phyloP scores from a whole-genome alignment of 2,888 invertebrate genomes.

The Myathropa florea region DNA sequence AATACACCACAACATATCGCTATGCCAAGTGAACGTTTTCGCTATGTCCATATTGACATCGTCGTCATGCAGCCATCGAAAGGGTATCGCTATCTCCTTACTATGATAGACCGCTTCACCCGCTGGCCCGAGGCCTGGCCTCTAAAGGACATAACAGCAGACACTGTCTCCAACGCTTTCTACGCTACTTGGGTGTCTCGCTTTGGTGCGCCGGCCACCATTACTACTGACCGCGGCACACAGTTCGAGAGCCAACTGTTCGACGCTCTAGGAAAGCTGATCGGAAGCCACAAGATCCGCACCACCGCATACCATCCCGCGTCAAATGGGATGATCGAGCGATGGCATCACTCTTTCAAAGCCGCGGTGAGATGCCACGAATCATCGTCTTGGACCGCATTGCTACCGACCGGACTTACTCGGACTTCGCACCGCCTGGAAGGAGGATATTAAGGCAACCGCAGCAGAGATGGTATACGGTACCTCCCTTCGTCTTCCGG shows the following conservation, averaged over 20 bases:
- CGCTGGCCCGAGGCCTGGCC: conserved; percentile 73
- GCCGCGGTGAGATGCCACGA: conserved; percentile 10
- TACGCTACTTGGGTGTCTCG: conserved; percentile 77
- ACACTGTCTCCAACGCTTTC: conserved; percentile 67
- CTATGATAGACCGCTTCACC: conserved; percentile 56
- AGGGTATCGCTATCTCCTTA: conserved; percentile 75
- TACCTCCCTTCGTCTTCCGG: conserved; percentile 73
- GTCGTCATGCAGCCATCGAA: conserved; percentile 46
- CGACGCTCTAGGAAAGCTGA: conserved; percentile 70
- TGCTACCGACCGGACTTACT: conserved; percentile 76
- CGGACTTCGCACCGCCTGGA: conserved; percentile 73
- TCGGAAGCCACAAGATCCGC: conserved; percentile 6
- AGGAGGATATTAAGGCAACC: conserved; percentile 39
- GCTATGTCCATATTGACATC: conserved; percentile 79
- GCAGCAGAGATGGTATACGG: conserved; percentile 76
- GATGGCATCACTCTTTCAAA: conserved; percentile 19
- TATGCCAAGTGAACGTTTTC: conserved; percentile 70
- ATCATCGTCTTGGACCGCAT: conserved; percentile 72
- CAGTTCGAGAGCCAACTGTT: conserved; percentile 76
- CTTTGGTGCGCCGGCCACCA: conserved; percentile 76
- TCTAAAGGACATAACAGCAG: conserved; percentile 70
- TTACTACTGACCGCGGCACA: conserved; percentile 76
- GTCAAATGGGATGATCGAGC: conserved; percentile 24
- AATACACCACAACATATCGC: conserved; percentile 5
- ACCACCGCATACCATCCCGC: conserved; percentile 14